Base-by-base conservation (phyloP, 2,888 invertebrate genomes). In the Luffia ferchaultella region DNA sequence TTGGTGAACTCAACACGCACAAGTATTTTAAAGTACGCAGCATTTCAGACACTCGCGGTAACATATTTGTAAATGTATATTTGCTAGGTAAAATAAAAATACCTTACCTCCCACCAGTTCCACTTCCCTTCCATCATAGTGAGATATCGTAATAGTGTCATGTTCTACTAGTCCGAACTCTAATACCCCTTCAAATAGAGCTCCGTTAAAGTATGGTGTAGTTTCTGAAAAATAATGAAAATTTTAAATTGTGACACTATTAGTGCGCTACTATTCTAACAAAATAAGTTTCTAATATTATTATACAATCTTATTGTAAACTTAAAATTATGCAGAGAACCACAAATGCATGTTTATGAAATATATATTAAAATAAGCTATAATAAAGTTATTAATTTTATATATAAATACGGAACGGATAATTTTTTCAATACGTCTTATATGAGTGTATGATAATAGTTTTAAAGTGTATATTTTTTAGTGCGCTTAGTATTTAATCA, bases 131-230 rank as follows among this genome's bases (percentile, higher is more conserved):
- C 67, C 73, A 51, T 54, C 52, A 50, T 64, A 73, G 30, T 67
- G 67, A 18, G 53, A 54, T 43, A 78, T 44, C 18, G 53, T 59
- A 46, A 80, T 76, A 0, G 50, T 30, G 53, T 76, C 80, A 57
- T 80, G 80, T 46, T 55, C 57, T 1, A 77, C 61, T 9, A 53
- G 54, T 45, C 56, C 56, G 3, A 54, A 54, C 53, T 63, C 59
- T 41, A 75, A 50, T 16, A 60, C 52, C 55, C 80, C 80, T 51
- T 59, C 61, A 50, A 68, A 79, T 0, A 77, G 54, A 51, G 73
- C 59, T 58, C 67, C 71, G 1, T 68, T 67, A 53, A 80, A 80
- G 20, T 19, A 46, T n/a, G 16, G 30, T 30, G 15, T 45, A 1
- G 52, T 48, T 45, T 51, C 53, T 56, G 53, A 49, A 42, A 45